These are phyloP conservation scores for Hippopotamyrus pictus DNA, from an alignment of 2,797 vertebrate species.

Conservation along the genomic window DNA sequence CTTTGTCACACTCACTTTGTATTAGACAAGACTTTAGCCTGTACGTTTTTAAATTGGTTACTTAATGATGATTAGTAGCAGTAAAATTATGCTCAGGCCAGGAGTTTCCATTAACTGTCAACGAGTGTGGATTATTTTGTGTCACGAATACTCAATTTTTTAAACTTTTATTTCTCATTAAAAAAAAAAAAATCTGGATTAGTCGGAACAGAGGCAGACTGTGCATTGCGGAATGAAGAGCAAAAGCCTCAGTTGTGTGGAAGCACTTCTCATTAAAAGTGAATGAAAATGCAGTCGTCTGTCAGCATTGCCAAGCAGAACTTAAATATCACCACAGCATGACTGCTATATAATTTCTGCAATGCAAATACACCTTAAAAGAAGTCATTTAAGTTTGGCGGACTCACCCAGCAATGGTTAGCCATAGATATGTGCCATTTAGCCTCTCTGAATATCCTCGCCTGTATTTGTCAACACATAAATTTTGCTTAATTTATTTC, in stretches of 20 bases:
- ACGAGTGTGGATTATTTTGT: not conserved
- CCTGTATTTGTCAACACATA: not conserved
- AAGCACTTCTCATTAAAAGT: not conserved
- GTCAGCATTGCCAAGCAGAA: not conserved
- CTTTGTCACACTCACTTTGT: not conserved
- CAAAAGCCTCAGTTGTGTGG: not conserved
- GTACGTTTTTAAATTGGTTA: not conserved
- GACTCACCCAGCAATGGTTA: not conserved
- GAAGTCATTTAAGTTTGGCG: not conserved
- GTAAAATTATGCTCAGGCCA: not conserved
- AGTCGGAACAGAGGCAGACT: not conserved
- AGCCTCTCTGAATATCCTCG: not conserved
- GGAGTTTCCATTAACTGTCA: not conserved
- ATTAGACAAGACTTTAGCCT: not conserved
- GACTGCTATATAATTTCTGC: not conserved
- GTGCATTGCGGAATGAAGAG: not conserved
- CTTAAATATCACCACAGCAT: not conserved
- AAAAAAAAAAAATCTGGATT: not conserved
- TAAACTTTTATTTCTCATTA: not conserved
- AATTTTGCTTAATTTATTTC: not conserved
- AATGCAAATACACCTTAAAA: not conserved
- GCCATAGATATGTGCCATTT: not conserved
- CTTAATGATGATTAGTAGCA: not conserved
- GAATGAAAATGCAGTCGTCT: not conserved
- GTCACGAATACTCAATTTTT: not conserved